These are phyloP conservation scores for Homarus gammarus DNA, from an alignment of 2,888 invertebrate species.

Conservation along the genomic window DNA sequence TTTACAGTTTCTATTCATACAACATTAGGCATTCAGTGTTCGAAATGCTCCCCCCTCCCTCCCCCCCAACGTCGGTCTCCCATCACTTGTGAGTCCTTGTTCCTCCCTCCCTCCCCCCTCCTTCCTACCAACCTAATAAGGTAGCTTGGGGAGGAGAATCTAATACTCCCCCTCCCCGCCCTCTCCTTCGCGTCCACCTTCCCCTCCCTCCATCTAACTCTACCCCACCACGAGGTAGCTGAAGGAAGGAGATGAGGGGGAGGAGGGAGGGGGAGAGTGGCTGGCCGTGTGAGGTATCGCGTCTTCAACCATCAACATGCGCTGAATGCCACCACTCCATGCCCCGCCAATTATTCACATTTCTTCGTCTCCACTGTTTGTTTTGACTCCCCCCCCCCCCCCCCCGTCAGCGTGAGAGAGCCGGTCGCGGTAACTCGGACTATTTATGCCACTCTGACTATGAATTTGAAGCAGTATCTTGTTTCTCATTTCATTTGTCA, in stretches of 20 bases:
- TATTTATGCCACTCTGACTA: constrained; percentile 51
- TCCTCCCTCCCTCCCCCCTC: background rate
- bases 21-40: background rate
- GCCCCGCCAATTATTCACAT: constrained; percentile 57
- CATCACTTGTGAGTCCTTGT: background rate
- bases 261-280: constrained; percentile 12
- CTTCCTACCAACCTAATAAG: background rate
- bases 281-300: constrained; percentile 53
- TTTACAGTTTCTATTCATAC: background rate
- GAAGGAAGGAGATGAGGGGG: constrained; percentile 6
- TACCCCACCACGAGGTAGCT: background rate
- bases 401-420: background rate
- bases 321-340: constrained; percentile 49
- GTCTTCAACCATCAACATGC: constrained; percentile 60
- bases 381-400: background rate
- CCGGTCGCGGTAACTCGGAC: background rate
- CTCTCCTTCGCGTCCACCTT: too few relatives aligned
- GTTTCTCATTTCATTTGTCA: constrained; percentile 64
- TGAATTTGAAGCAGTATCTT: constrained; percentile 57
- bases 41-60: background rate
- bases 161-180: background rate
- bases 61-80: too few relatives aligned
- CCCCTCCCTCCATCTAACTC: background rate
- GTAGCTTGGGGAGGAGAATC: constrained; percentile 5
- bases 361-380: constrained; percentile 39